Conservation (phyloP, 2,113 vertebrate genomes). For the Penelope pileata region DNA sequence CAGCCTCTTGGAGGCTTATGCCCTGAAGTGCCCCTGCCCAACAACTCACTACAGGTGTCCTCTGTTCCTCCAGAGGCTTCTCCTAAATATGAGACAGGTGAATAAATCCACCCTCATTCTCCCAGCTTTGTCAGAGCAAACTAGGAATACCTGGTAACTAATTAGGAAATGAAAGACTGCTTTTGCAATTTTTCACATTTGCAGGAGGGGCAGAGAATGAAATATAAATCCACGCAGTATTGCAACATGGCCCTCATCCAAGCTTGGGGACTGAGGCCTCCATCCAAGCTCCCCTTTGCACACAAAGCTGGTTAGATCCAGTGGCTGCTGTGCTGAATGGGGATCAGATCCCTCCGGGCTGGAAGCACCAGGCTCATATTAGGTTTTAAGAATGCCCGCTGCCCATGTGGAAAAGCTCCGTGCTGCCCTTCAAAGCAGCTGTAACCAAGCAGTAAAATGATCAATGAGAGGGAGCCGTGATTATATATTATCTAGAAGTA, state of each 20-base stretch:
- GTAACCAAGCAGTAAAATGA: background rate
- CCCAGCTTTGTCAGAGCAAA: background rate
- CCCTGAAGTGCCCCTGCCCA: slow-evolving; percentile 43
- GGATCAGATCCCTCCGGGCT: background rate
- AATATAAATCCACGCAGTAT: background rate
- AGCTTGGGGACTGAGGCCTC: background rate
- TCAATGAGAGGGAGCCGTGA: background rate
- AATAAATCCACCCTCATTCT: background rate
- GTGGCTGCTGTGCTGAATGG: background rate
- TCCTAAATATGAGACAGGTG: background rate
- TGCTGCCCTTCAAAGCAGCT: background rate
- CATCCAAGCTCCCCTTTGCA: background rate
- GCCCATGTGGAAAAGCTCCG: background rate
- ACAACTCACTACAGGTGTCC: background rate
- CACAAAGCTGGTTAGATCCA: background rate
- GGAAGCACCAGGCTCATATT: background rate
- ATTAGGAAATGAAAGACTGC: background rate
- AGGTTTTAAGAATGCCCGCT: background rate
- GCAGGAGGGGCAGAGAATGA: background rate
- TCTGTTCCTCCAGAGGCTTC: background rate
- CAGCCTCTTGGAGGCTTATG: background rate
- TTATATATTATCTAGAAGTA: slow-evolving; percentile 1
- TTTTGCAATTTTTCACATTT: background rate
- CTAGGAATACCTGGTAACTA: background rate
- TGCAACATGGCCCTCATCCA: background rate